Evolutionary conservation across 2,797 vertebrate genomes (phyloP), one percentile per base, ranked within the genome.

Genomic region (Cichlasoma orientale): DNA sequence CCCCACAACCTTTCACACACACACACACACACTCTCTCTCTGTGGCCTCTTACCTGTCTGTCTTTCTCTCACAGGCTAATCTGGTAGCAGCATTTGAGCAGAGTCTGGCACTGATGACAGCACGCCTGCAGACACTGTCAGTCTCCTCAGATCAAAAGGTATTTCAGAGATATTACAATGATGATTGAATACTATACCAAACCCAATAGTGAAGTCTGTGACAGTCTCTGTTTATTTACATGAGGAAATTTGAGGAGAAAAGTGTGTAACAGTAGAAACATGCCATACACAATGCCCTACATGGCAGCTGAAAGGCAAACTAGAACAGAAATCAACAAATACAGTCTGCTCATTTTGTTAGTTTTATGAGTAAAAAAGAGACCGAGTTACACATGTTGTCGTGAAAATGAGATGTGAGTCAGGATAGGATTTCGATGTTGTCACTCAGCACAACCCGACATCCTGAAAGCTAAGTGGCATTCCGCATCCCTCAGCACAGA

Each of bases 31-130:
- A n/a, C 23, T 68, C 31, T 71, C 4, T 70, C 53, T 76, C 1
- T 74, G 6, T 56, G 54, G 57, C 11, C 57, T n/a, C 78, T 85
- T 72, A 94, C 29, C 14, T 23, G 21, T 36, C 19, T 82, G 2
- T 90, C 50, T 80, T 29, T 78, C 66, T 82, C 31, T 72, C 58
- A 68, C 75, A 95, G 98, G 98, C 98, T 16, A 99, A 99, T 87
- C 93, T 99, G 83, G 98, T 99, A 12, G 98, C 98, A 0, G 98
- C 98, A 2, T 99, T 99, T 1, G 98, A 99, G 88, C 98, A 99
- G 95, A 99, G 98, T 88, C 94, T 99, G 88, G 97, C 97, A 14
- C 95, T 98, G 91, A 99, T 99, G 98, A 99, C 98, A 0, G 97
- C 97, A 21, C 97, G 98, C 31, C 96, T 99, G 57, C 97, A 99